A percentile compares a stretch with the other conserved stretches of the same genome.
These are phyloP conservation scores for Synanthedon formicaeformis DNA, from an alignment of 2,888 invertebrate species.

Conservation along the genomic window DNA sequence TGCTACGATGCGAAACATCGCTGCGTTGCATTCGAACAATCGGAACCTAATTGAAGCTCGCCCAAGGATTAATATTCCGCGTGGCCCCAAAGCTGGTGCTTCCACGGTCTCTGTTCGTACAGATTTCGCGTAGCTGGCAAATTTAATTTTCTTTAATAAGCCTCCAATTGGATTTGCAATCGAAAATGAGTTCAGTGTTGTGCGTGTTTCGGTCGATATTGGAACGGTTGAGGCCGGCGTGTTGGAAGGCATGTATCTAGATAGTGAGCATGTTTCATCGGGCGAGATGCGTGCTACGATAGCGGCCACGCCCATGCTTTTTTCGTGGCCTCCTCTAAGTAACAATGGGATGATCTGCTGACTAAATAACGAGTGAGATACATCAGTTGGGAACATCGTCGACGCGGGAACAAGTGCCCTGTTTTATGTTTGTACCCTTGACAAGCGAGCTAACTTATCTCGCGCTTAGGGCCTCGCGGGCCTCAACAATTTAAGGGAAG, in stretches of 20 bases:
- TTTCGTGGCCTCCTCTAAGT: conserved; percentile 63
- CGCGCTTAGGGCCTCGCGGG: background rate
- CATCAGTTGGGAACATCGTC: conserved; percentile 41
- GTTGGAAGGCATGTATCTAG: conserved; percentile 62
- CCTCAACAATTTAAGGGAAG: background rate
- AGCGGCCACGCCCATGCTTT: conserved; percentile 64
- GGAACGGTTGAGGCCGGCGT: conserved; percentile 16
- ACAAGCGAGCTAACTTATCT: background rate
- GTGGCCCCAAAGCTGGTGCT: conserved; percentile 20
- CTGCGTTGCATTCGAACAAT: background rate
- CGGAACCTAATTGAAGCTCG: conserved; percentile 17
- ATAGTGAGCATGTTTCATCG: conserved; percentile 62
- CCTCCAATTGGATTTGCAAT: conserved; percentile 11
- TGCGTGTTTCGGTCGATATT: conserved; percentile 2
- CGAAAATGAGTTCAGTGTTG: conserved; percentile 1
- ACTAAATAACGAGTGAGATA: conserved; percentile 63
- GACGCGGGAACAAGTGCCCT: conserved; percentile 20
- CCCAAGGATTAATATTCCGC: conserved; percentile 35
- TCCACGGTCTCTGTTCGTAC: conserved; percentile 46
- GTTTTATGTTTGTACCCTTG: background rate
- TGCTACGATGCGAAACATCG: background rate
- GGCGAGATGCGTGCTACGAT: conserved; percentile 49
- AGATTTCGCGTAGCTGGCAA: conserved; percentile 58
- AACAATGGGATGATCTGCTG: conserved; percentile 69
- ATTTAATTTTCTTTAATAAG: conserved; percentile 71